Evolutionary conservation across 2,113 vertebrate genomes (phyloP).

Genomic region (Scortum barcoo): DNA sequence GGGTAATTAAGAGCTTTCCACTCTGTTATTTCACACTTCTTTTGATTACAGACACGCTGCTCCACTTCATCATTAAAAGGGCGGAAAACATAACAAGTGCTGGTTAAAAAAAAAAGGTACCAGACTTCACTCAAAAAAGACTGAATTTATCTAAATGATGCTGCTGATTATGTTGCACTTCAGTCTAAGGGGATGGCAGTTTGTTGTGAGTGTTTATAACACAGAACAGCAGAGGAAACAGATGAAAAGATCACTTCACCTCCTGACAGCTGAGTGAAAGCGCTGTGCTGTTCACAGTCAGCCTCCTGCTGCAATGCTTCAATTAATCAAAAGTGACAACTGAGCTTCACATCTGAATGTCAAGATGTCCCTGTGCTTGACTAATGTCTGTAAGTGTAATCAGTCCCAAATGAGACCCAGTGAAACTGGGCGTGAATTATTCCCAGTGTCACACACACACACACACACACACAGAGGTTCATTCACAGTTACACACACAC

Average conservation of each 20-base stretch:
- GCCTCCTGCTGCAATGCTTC: background rate
- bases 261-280: background rate
- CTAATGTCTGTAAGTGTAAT: constrained; percentile 29
- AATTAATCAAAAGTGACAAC: constrained; percentile 31
- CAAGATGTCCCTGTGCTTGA: constrained; percentile 22
- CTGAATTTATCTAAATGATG: background rate
- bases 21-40: constrained; percentile 31
- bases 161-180: background rate
- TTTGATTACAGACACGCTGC: background rate
- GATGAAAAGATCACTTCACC: background rate
- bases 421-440: background rate
- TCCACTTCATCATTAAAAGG: constrained; percentile 18
- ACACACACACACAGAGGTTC: constrained; percentile 24
- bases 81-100: background rate
- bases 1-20: background rate
- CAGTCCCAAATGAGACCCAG: constrained; percentile 23
- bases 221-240: background rate
- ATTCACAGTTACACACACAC: constrained; percentile 27
- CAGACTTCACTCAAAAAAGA: background rate
- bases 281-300: rapidly evolving
- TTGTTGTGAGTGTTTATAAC: background rate
- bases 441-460: background rate
- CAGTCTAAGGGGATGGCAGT: background rate
- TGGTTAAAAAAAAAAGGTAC: background rate
- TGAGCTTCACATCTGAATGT: constrained; percentile 38